A percentile compares a stretch with the other conserved stretches of the same genome.
phyloP scores from a whole-genome alignment of 1,140 invertebrate genomes.

The Venturia canescens region DNA sequence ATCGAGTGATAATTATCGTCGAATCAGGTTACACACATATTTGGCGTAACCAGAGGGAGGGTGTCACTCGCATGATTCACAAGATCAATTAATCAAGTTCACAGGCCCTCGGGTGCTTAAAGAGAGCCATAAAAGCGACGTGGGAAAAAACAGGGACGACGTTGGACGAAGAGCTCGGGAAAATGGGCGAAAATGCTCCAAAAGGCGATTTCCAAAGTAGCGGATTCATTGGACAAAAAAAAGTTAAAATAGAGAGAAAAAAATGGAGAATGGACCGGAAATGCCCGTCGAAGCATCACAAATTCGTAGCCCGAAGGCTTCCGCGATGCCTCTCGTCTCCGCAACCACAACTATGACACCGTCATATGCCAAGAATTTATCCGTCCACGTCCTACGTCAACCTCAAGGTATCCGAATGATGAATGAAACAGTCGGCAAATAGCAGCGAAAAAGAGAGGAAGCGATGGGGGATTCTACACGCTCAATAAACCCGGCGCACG shows the following conservation, averaged over 20 bases:
- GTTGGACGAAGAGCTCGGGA: too few relatives aligned
- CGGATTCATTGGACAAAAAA: background rate
- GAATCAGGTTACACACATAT: background rate
- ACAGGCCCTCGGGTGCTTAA: too few relatives aligned
- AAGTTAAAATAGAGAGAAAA: background rate
- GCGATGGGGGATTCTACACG: background rate
- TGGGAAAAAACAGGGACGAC: too few relatives aligned
- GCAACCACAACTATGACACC: background rate
- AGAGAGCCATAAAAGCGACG: too few relatives aligned
- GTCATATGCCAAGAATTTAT: constrained; percentile 7
- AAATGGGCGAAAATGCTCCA: too few relatives aligned
- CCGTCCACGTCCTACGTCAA: background rate
- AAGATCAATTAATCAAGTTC: too few relatives aligned
- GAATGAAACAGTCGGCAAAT: background rate
- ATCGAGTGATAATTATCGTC: background rate
- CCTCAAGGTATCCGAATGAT: background rate
- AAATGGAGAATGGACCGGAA: background rate
- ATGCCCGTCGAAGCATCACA: background rate
- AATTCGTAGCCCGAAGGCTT: background rate
- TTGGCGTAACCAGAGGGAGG: background rate
- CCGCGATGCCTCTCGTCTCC: background rate
- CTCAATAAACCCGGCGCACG: background rate
- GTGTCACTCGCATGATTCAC: background rate
- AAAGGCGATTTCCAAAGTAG: too few relatives aligned
- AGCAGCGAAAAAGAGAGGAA: background rate